Evolutionary conservation across 2,797 vertebrate species (phyloP).

Genomic region (Anguilla obscura): DNA sequence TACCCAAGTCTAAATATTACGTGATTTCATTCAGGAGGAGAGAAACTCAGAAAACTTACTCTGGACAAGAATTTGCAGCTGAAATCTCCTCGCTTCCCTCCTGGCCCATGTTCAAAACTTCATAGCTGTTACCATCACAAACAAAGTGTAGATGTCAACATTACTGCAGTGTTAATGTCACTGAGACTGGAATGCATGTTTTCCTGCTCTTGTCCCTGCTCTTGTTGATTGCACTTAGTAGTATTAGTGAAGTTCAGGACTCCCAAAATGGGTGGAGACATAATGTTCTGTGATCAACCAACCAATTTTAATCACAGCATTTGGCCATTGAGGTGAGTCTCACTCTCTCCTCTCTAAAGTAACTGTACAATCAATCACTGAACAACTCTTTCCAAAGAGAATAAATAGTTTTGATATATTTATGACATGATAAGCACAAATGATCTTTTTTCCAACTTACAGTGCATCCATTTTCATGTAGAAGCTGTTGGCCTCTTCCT

Average conservation of each 20-base stretch:
- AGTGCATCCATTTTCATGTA: constrained; percentile 46
- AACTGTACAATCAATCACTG: not conserved
- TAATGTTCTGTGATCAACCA: not conserved
- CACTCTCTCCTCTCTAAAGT: not conserved
- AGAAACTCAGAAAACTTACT: not conserved
- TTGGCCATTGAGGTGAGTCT: not conserved
- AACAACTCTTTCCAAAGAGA: not conserved
- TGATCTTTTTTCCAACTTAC: constrained; percentile 54
- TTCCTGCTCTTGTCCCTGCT: not conserved
- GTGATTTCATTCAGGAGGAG: not conserved
- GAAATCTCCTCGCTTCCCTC: not conserved
- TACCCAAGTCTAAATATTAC: not conserved
- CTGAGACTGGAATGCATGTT: not conserved
- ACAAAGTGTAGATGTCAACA: not conserved
- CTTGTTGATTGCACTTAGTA: not conserved
- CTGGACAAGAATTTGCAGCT: not conserved
- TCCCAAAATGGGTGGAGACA: not conserved
- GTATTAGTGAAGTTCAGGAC: not conserved
- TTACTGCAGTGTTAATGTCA: not conserved
- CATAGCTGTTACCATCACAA: not conserved
- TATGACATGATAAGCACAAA: not conserved
- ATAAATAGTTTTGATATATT: not conserved
- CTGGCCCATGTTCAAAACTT: not conserved
- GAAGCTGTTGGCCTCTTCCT: not conserved
- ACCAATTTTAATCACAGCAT: not conserved